Percentiles rank a stretch among this genome's conserved stretches.
These are phyloP conservation scores for Cyphomyrmex costatus DNA, from an alignment of 1,140 invertebrate species.

Conservation along the genomic window DNA sequence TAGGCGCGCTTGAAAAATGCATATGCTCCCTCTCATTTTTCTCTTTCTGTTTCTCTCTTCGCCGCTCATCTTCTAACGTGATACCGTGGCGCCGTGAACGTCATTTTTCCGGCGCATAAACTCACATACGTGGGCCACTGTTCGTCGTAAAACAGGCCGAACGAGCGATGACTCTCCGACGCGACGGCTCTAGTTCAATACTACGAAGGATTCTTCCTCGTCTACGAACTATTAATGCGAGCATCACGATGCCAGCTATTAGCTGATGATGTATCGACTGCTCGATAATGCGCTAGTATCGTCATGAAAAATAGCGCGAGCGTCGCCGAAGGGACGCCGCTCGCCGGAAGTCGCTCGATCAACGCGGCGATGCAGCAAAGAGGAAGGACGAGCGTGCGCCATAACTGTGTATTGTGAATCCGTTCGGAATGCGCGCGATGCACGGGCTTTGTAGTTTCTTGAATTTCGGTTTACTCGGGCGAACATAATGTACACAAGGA, in stretches of 20 bases:
- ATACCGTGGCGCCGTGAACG: constrained; percentile 34
- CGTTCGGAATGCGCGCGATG: constrained; percentile 54
- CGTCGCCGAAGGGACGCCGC: constrained; percentile 31
- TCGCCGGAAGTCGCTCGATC: constrained; percentile 52
- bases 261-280: constrained; percentile 57
- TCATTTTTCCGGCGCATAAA: constrained; percentile 41
- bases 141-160: constrained; percentile 56
- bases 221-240: constrained; percentile 63
- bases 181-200: constrained; percentile 24
- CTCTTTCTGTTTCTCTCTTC: neutral
- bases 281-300: constrained; percentile 27
- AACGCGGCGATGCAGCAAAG: neutral
- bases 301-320: constrained; percentile 58
- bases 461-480: constrained; percentile 49
- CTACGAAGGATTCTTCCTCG: constrained; percentile 15
- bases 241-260: constrained; percentile 51
- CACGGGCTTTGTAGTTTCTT: constrained; percentile 55
- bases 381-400: neutral
- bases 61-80: constrained; percentile 24
- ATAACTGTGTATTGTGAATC: constrained; percentile 47
- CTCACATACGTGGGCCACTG: constrained; percentile 30
- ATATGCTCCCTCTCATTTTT: neutral
- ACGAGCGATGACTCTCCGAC: constrained; percentile 64
- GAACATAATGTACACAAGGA: constrained; percentile 54
- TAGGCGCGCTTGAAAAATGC: constrained; percentile 35